phyloP scores from a whole-genome alignment of 2,113 vertebrate genomes.

The Oenanthe oenanthe region DNA sequence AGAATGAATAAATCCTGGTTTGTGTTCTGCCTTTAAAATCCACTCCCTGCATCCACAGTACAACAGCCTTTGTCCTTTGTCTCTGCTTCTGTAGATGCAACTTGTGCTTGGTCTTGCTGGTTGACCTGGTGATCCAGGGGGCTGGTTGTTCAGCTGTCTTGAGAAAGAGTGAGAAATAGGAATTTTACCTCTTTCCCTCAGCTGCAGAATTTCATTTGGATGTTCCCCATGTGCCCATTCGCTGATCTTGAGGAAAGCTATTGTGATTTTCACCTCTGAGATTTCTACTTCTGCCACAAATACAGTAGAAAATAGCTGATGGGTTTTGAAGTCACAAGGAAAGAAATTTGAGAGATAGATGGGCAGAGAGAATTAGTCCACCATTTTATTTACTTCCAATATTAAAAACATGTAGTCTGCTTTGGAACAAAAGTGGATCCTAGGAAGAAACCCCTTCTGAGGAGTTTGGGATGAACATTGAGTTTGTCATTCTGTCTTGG shows the following conservation, averaged over 20 bases:
- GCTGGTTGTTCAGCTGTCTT: not conserved
- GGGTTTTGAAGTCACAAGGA: not conserved
- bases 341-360: not conserved
- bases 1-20: not conserved
- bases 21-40: not conserved
- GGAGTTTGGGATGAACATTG: not conserved
- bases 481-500: not conserved
- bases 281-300: not conserved
- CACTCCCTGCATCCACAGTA: accelerated
- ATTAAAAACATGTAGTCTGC: not conserved
- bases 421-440: not conserved
- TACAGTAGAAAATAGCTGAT: accelerated
- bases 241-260: not conserved
- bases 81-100: not conserved
- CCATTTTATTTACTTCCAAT: not conserved
- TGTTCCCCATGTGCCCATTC: not conserved
- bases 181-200: not conserved
- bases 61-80: not conserved
- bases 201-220: not conserved
- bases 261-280: not conserved
- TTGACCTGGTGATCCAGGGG: not conserved
- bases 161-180: not conserved
- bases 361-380: not conserved
- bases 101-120: not conserved
- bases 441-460: not conserved